Percentiles rank a stretch among this genome's conserved stretches.
phyloP scores from a whole-genome alignment of 2,888 invertebrate species.

The Ormyrus rosae region DNA sequence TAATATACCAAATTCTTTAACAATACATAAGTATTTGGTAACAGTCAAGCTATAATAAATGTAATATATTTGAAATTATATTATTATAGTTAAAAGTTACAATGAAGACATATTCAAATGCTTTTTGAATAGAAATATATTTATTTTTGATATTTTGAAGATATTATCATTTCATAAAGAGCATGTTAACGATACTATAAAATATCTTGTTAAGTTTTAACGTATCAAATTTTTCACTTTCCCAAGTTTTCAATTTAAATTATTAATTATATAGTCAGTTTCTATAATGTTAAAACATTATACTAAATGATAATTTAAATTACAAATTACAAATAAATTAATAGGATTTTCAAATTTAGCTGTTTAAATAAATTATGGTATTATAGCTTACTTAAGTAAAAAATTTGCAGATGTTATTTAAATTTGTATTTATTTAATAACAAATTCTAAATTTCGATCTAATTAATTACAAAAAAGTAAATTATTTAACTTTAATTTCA shows the following conservation, averaged over 20 bases:
- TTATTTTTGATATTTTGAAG: neutral
- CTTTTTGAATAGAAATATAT: neutral
- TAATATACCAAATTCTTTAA: neutral
- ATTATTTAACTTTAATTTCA: too few relatives aligned
- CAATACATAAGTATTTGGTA: neutral
- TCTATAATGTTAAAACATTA: neutral
- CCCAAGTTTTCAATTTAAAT: constrained; percentile 2
- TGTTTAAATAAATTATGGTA: constrained; percentile 16
- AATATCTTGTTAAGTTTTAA: constrained; percentile 4
- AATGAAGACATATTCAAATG: too few relatives aligned
- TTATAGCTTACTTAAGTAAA: constrained; percentile 28
- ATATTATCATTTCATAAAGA: neutral
- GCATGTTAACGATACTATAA: neutral
- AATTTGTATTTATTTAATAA: constrained; percentile 24
- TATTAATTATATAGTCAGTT: neutral
- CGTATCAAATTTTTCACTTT: neutral
- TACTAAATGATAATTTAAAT: neutral
- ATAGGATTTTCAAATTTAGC: neutral
- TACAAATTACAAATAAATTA: neutral
- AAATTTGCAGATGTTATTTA: constrained; percentile 30
- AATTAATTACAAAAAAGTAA: neutral
- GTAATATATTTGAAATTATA: constrained; percentile 35
- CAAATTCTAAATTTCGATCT: constrained; percentile 12
- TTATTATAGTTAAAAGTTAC: constrained; percentile 2
- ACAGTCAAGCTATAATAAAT: constrained; percentile 51